Evolutionary conservation across 2,113 vertebrate species (phyloP).

Genomic region (Microcebus tavaratra): DNA sequence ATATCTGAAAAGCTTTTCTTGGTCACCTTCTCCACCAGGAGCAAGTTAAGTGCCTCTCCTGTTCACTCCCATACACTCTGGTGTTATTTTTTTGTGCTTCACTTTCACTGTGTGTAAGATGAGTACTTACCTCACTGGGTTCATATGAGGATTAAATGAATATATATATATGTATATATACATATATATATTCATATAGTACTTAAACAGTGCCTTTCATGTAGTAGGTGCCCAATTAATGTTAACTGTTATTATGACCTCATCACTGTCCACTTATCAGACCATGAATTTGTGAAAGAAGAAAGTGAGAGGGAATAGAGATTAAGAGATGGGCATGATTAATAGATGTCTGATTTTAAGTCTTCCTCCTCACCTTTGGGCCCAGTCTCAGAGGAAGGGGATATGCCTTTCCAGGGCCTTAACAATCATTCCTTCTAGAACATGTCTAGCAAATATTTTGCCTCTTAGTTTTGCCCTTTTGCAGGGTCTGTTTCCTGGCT

Average conservation of each 20-base stretch:
- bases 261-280: neutral
- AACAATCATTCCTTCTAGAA: neutral
- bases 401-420: neutral
- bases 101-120: neutral
- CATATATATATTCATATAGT: neutral
- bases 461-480: neutral
- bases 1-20: neutral
- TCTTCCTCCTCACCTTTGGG: neutral
- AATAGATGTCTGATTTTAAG: neutral
- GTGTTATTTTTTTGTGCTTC: neutral
- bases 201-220: neutral
- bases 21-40: neutral
- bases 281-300: neutral
- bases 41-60: neutral
- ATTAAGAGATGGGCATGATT: neutral
- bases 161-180: neutral
- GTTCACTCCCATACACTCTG: neutral
- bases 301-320: conserved; percentile 10
- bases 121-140: neutral
- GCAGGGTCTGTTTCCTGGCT: neutral
- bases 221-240: neutral
- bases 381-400: neutral
- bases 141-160: neutral
- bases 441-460: neutral
- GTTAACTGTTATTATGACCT: neutral